phyloP scores from a whole-genome alignment of 1,140 invertebrate genomes.

The Diploscapter pachys region DNA sequence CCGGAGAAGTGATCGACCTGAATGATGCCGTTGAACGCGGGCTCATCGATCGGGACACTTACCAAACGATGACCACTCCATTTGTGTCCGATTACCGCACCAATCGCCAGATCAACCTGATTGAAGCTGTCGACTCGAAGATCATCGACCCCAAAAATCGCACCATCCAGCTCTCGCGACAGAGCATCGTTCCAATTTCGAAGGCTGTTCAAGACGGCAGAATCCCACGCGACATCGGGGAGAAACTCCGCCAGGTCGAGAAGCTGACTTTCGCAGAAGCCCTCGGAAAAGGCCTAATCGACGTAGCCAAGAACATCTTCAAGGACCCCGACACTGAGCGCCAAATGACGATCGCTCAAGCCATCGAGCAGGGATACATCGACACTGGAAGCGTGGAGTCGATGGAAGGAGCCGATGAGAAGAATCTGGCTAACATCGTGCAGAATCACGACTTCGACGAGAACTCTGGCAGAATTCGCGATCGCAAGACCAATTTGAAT shows the following conservation, averaged over 20 bases:
- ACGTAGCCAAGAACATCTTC: slow-evolving; percentile 71
- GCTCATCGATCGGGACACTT: slow-evolving; percentile 79
- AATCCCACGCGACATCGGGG: slow-evolving; percentile 72
- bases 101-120: slow-evolving; percentile 68
- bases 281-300: slow-evolving; percentile 70
- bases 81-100: slow-evolving; percentile 74
- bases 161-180: slow-evolving; percentile 50
- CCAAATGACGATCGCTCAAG: slow-evolving; percentile 70
- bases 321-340: slow-evolving; percentile 70
- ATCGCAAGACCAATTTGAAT: slow-evolving; percentile 50
- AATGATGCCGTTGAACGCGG: slow-evolving; percentile 80
- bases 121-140: slow-evolving; percentile 73
- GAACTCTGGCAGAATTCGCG: slow-evolving; percentile 51
- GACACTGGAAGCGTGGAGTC: slow-evolving; percentile 84
- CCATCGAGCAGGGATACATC: slow-evolving; percentile 71
- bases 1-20: slow-evolving; percentile 69
- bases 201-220: slow-evolving; percentile 57
- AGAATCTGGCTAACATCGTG: slow-evolving; percentile 46
- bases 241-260: slow-evolving; percentile 67
- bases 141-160: slow-evolving; percentile 72
- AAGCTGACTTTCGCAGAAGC: slow-evolving; percentile 65
- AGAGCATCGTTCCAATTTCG: slow-evolving; percentile 48
- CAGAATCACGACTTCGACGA: slow-evolving; percentile 53
- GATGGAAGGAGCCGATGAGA: slow-evolving; percentile 67
- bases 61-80: slow-evolving; percentile 77